Conservation (phyloP, 2,888 invertebrate species). For the Dolichopus griseipennis region DNA sequence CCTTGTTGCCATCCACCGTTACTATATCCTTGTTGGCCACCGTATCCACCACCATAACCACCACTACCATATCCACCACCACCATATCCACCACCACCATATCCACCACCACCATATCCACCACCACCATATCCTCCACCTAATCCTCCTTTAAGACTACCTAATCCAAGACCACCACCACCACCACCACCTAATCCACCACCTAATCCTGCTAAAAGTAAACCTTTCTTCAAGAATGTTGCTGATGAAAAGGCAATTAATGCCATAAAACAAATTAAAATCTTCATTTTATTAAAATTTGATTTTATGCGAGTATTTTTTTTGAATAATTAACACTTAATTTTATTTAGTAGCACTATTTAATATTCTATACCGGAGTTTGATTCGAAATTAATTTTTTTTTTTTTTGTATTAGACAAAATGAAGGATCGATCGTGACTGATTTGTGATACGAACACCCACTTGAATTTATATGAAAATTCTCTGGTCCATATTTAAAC, state of each 20-base stretch:
- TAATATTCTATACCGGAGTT: background rate
- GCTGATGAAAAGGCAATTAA: conserved; percentile 5
- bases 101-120: background rate
- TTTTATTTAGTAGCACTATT: background rate
- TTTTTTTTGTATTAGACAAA: background rate
- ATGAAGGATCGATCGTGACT: conserved; percentile 3
- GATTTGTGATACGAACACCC: background rate
- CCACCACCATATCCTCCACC: background rate
- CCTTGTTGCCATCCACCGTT: background rate
- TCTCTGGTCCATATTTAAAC: background rate
- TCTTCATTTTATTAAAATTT: background rate
- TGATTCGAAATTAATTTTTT: background rate
- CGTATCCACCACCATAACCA: background rate
- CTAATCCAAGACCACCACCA: background rate
- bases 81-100: background rate
- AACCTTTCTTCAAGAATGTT: background rate
- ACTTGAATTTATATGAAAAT: conserved; percentile 6
- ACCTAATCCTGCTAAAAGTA: background rate
- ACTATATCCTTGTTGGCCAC: background rate
- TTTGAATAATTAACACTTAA: background rate
- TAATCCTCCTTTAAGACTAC: background rate
- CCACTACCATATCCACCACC: background rate
- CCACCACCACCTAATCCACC: background rate
- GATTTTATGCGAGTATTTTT: no score
- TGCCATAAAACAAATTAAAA: conserved; percentile 3